phyloP scores from a whole-genome alignment of 2,113 vertebrate genomes.

The Tachycineta bicolor region DNA sequence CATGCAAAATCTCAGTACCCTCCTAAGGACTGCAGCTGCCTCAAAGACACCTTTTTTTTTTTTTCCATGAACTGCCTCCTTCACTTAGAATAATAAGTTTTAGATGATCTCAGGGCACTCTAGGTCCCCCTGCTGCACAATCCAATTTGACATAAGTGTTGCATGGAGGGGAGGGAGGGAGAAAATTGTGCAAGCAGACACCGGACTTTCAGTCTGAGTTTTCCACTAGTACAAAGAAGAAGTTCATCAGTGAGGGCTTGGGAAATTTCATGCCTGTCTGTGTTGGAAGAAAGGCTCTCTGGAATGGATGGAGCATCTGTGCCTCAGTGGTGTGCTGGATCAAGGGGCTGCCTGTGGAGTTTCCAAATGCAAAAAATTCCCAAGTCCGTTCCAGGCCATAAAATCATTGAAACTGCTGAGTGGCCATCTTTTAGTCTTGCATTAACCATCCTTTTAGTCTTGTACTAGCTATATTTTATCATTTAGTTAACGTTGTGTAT shows the following conservation, averaged over 20 bases:
- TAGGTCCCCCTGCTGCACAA: slow-evolving; percentile 4
- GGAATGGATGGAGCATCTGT: background rate
- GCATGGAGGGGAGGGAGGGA: background rate
- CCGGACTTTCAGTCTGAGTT: background rate
- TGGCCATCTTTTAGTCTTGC: background rate
- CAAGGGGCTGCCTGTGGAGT: background rate
- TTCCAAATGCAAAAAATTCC: background rate
- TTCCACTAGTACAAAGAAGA: background rate
- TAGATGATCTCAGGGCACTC: slow-evolving; percentile 33
- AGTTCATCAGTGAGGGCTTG: background rate
- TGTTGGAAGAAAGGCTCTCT: background rate
- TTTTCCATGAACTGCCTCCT: slow-evolving; percentile 5
- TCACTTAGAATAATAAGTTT: slow-evolving; percentile 59
- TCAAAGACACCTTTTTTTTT: background rate
- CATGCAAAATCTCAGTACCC: background rate
- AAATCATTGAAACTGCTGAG: background rate
- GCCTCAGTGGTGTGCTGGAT: background rate
- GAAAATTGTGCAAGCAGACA: background rate
- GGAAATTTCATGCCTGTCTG: background rate
- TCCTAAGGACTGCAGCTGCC: slow-evolving; percentile 15
- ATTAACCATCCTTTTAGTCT: background rate
- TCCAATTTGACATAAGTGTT: slow-evolving; percentile 36
- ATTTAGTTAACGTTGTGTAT: background rate
- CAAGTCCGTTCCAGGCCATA: background rate
- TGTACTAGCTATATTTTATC: background rate